Base-by-base conservation (phyloP, 2,888 invertebrate genomes). In the Rapana venosa region DNA sequence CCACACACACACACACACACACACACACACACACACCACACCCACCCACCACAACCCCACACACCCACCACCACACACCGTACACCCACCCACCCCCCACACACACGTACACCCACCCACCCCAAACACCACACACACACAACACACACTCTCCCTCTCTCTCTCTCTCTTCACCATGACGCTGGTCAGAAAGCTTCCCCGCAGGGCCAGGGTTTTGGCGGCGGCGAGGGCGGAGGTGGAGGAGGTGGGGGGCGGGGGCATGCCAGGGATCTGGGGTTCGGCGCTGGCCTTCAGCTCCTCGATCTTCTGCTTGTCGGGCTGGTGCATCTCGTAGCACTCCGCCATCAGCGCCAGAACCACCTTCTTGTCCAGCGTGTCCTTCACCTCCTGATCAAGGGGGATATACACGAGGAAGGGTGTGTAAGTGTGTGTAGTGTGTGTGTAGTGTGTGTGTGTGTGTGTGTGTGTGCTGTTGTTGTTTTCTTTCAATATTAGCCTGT, bases 321-420 rank as follows among this genome's bases (percentile, higher is more conserved):
- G 94, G 90, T 96, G 95, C 91, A 95, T 93, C 90, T 96, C 96
- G 90, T 95, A 96, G 88, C 96, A 96, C 85, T 95, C 95, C 0
- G 94, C 94, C 95, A 96, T 95, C 83, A 95, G 91, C 32, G 93
- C 91, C 90, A 95, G 93, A 13, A 96, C 92, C 8, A 96, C 96
- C 84, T 96, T 95, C 92, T 96, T 96, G 91, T 96, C 96, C 47
- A 96, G 90, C 0, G 96, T 96, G 92, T 96, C 96, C 91, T 96
- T 96, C 35, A 96, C 96, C 91, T 96, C 96, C 96, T 96, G 91
- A 17, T 92, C 8, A 47, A 58, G 22, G 17, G 36, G 0, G 17
- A 61, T 15, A 47, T 8, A 47, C 47, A 66, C 66, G 13, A 26
- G 13, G 66, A 26, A 2, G 66, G 66, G 13, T 66, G n/a, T n/a